A percentile compares a stretch with the other conserved stretches of the same genome.
phyloP scores from a whole-genome alignment of 2,113 vertebrate genomes.

The Glaucidium brasilianum region DNA sequence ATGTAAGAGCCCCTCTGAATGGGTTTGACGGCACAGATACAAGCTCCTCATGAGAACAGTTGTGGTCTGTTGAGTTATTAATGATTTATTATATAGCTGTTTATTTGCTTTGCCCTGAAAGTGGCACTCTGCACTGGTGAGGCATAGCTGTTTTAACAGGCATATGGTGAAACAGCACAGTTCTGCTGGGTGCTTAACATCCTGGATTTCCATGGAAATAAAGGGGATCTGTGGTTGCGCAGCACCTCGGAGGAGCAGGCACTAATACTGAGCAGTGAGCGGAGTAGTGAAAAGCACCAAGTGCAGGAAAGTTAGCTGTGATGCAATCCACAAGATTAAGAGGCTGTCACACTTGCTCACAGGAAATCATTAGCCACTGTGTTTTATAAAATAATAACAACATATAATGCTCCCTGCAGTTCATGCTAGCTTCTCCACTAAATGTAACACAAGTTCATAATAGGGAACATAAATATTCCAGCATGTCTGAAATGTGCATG shows the following conservation, averaged over 20 bases:
- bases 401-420: neutral
- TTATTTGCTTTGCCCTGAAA: neutral
- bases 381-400: neutral
- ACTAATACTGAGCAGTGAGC: neutral
- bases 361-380: neutral
- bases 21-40: neutral
- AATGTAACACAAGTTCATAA: neutral
- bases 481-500: neutral
- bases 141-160: neutral
- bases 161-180: fast-evolving
- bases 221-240: neutral
- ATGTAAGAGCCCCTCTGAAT: neutral
- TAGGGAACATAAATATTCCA: neutral
- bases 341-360: neutral
- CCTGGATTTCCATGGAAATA: neutral
- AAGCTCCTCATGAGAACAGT: neutral
- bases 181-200: neutral
- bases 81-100: neutral
- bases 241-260: neutral
- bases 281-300: neutral
- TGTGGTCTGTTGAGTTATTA: neutral
- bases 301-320: neutral
- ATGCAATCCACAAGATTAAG: neutral
- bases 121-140: fast-evolving
- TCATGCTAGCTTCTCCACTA: neutral